Percentiles rank a stretch among this genome's conserved stretches.
Conservation (phyloP, 2,888 invertebrate genomes). For the Criorhina ranunculi region DNA sequence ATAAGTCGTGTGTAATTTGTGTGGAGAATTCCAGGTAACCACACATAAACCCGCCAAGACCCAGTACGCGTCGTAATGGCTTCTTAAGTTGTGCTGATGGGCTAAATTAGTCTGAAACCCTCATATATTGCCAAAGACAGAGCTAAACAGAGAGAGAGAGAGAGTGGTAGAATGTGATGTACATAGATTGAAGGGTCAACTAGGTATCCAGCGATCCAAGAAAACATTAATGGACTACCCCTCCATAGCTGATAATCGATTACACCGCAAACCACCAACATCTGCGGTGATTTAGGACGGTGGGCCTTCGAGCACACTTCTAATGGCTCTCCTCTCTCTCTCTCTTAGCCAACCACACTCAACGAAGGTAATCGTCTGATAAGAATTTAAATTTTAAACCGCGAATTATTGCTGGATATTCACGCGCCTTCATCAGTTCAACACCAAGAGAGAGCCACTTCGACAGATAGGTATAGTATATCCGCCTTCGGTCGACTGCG, state of each 20-base stretch:
- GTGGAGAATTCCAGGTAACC: constrained; percentile 49
- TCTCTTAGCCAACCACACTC: background rate
- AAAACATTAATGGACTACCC: constrained; percentile 46
- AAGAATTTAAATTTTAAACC: constrained; percentile 74
- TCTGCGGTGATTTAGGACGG: constrained; percentile 59
- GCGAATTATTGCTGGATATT: constrained; percentile 72
- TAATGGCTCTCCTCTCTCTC: constrained; percentile 53
- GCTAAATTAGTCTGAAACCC: constrained; percentile 53
- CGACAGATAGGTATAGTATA: constrained; percentile 63
- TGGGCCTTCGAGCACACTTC: background rate
- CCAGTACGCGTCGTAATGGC: constrained; percentile 66
- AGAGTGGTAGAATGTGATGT: constrained; percentile 38
- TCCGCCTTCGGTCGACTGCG: constrained; percentile 31
- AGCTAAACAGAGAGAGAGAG: background rate
- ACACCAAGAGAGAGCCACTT: constrained; percentile 14
- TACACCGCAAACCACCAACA: constrained; percentile 62
- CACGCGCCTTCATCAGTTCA: constrained; percentile 53
- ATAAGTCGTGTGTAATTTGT: constrained; percentile 71
- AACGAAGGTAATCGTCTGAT: constrained; percentile 70
- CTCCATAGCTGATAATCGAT: constrained; percentile 64
- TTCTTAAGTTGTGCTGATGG: constrained; percentile 70
- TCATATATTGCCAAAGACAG: constrained; percentile 38
- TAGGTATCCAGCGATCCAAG: constrained; percentile 21
- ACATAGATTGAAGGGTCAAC: constrained; percentile 62
- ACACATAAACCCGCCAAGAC: constrained; percentile 43